These are phyloP conservation scores for Etheostoma nigrum DNA, from an alignment of 2,797 vertebrate genomes.

Conservation along the genomic window DNA sequence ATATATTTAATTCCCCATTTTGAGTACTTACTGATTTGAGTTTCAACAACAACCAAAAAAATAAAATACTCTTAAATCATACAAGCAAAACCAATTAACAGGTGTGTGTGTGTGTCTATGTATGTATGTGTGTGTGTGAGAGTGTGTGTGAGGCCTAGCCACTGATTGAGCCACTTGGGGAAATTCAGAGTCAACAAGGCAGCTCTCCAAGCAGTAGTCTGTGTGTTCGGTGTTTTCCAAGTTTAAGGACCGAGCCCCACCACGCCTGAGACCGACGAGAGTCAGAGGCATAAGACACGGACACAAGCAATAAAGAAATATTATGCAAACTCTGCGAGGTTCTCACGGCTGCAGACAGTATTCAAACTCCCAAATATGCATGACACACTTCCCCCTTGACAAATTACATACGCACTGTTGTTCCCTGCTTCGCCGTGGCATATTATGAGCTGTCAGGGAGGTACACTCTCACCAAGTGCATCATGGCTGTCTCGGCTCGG, in stretches of 20 bases:
- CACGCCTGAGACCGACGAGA: slow-evolving; percentile 1
- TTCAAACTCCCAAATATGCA: slow-evolving; percentile 75
- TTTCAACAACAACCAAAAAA: slow-evolving; percentile 6
- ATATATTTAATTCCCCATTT: background rate
- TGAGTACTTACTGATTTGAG: slow-evolving; percentile 2
- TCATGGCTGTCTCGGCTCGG: slow-evolving; percentile 21
- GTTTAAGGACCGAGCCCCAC: slow-evolving; percentile 1
- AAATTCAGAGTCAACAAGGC: slow-evolving; percentile 47
- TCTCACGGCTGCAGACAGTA: slow-evolving; percentile 72
- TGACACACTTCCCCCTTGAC: slow-evolving; percentile 68
- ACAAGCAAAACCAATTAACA: slow-evolving; percentile 28
- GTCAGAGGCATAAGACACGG: slow-evolving; percentile 23
- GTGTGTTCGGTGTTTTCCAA: slow-evolving; percentile 34
- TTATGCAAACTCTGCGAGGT: slow-evolving; percentile 46
- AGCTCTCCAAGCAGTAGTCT: slow-evolving; percentile 38
- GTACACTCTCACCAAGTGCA: slow-evolving; percentile 26
- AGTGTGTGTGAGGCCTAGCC: slow-evolving; percentile 30
- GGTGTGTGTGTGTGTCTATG: slow-evolving; percentile 51
- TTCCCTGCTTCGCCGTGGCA: slow-evolving; percentile 9
- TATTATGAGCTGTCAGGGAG: slow-evolving; percentile 64
- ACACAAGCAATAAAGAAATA: slow-evolving; percentile 39
- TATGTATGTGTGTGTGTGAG: slow-evolving; percentile 34
- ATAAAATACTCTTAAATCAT: background rate
- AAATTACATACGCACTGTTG: slow-evolving; percentile 38
- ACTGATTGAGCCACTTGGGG: slow-evolving; percentile 18